A percentile compares a stretch with the other conserved stretches of the same genome.
Conservation (phyloP, 2,113 vertebrate species). For the Mesoclemmys tuberculata region DNA sequence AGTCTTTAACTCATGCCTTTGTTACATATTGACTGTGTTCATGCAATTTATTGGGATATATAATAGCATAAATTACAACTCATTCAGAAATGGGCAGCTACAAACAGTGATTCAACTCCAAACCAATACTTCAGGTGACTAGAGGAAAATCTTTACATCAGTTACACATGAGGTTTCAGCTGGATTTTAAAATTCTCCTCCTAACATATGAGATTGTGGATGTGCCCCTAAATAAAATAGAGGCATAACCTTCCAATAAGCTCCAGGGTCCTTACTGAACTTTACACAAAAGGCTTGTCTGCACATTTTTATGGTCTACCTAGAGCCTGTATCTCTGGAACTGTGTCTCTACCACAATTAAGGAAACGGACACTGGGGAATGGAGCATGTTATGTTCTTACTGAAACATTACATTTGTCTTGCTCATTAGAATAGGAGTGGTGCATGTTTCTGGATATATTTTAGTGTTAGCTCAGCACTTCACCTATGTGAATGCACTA, state of each 20-base stretch:
- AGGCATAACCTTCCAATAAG: background rate
- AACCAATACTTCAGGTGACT: background rate
- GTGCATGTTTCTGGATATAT: background rate
- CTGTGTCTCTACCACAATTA: background rate
- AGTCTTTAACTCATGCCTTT: slow-evolving; percentile 34
- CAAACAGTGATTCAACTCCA: background rate
- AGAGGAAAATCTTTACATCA: background rate
- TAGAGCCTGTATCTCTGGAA: background rate
- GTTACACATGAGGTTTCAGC: background rate
- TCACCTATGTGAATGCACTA: background rate
- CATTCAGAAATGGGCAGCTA: background rate
- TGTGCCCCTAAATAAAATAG: background rate
- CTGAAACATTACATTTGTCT: background rate
- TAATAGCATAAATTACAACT: background rate
- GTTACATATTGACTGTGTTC: background rate
- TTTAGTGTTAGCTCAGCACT: background rate
- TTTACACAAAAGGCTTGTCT: fast-evolving
- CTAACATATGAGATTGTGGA: background rate
- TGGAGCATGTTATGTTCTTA: background rate
- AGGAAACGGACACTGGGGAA: background rate
- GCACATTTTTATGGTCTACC: background rate
- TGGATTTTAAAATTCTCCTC: background rate
- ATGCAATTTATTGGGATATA: background rate
- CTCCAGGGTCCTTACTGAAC: background rate
- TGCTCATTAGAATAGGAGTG: background rate